Base-by-base conservation (phyloP, 2,113 vertebrate genomes). In the Proteles cristata region DNA sequence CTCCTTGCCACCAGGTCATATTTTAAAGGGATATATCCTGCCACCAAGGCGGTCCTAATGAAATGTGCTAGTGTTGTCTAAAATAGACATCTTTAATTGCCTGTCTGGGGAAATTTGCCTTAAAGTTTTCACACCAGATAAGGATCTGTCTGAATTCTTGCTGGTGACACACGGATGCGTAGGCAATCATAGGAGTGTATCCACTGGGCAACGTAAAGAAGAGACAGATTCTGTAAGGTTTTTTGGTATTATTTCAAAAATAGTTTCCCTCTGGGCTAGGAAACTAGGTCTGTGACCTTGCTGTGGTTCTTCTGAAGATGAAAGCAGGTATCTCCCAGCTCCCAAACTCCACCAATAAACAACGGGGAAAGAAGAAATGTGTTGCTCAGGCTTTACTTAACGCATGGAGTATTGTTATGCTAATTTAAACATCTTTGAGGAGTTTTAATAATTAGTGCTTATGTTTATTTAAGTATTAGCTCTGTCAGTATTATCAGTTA, bases 11-110 rank as follows among this genome's bases (percentile, higher is more conserved):
- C 53, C 26, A 88, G 45, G 86, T 97, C 19, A 21, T 96, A 91
- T 97, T 98, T 98, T 94, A 63, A 98, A 97, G 79, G 77, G 48
- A 88, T 79, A 7, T 77, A 65, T 33, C 43, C 25, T 58, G 74
- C 26, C 23, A 94, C 35, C 48, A 68, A 94, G 91, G 26, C 33
- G 55, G 3, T 76, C 90, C 95, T 95, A 96, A 87, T 97, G 80
- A 98, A 97, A 94, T 90, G 5, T 11, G 31, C 58, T 76, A 94
- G 28, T 86, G 6, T 28, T 82, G 39, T 87, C 66, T 90, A 77
- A 53, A 92, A 74, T 7, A 45, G 39, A 68, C 43, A 55, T 35
- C 31, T 69, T 73, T 58, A 85, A 93, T 43, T 55, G 89, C 12
- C 21, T 90, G 28, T 90, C 80, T 39, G 6, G 69, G 58, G 11